Percentiles rank a stretch among this genome's conserved stretches.
Conservation (phyloP, 1,140 invertebrate genomes). For the Cecropterus lyciades region DNA sequence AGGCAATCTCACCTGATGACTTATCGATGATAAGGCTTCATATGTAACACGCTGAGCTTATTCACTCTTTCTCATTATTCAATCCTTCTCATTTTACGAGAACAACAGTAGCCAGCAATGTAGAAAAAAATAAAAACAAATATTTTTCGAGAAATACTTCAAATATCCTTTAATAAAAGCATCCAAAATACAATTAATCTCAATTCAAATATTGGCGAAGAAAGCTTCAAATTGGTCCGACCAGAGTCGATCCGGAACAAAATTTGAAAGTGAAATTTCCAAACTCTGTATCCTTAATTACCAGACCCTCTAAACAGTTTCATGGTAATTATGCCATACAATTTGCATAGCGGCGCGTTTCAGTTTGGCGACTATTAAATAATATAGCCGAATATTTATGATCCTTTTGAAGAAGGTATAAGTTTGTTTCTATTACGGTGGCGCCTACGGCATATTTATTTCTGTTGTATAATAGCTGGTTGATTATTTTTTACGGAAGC, state of each 20-base stretch:
- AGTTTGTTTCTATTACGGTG: background rate
- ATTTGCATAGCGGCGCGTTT: slow-evolving; percentile 51
- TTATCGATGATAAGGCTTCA: too few relatives aligned
- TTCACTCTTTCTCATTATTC: too few relatives aligned
- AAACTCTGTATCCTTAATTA: slow-evolving; percentile 58
- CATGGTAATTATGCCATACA: slow-evolving; percentile 54
- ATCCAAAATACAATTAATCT: slow-evolving; percentile 9
- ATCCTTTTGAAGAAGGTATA: background rate
- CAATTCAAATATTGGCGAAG: slow-evolving; percentile 38
- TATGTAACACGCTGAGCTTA: too few relatives aligned
- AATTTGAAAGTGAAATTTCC: slow-evolving; percentile 58
- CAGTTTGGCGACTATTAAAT: slow-evolving; percentile 34
- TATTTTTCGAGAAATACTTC: background rate
- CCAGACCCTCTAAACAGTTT: slow-evolving; percentile 54
- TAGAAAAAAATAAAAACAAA: too few relatives aligned
- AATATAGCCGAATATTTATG: slow-evolving; percentile 32
- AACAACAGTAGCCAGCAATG: too few relatives aligned
- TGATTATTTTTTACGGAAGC: too few relatives aligned
- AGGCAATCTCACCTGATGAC: too few relatives aligned
- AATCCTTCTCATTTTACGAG: too few relatives aligned
- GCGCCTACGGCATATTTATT: background rate
- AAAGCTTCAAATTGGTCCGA: slow-evolving; percentile 37
- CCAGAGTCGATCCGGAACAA: slow-evolving; percentile 43
- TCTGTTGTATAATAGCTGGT: background rate
- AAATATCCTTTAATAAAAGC: background rate